Conservation (phyloP, 2,113 vertebrate species). For the Cyphomyrus discorhynchus region DNA sequence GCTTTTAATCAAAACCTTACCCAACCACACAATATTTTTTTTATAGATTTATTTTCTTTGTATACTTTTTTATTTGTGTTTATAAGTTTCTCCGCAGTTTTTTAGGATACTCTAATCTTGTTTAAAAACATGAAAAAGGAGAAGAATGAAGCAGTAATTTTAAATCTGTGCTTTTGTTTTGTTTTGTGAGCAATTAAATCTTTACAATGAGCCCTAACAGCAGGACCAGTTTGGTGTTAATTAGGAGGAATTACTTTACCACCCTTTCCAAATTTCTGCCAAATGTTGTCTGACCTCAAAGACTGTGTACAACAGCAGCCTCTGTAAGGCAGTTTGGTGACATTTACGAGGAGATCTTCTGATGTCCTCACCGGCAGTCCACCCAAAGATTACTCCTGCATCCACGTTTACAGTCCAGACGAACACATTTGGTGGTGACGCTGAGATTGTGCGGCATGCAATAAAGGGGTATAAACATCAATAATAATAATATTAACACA, state of each 20-base stretch:
- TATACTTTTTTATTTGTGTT: neutral
- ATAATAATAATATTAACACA: conserved; percentile 17
- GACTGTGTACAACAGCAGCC: conserved; percentile 44
- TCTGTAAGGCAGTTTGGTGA: conserved; percentile 46
- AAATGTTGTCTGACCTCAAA: conserved; percentile 54
- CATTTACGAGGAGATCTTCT: conserved; percentile 62
- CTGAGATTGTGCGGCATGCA: neutral
- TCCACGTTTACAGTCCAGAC: conserved; percentile 21
- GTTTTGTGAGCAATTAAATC: conserved; percentile 27
- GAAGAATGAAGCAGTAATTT: neutral
- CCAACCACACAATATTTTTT: neutral
- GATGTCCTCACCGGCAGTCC: conserved; percentile 50
- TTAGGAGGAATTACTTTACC: conserved; percentile 47
- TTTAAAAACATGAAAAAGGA: neutral
- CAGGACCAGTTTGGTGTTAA: conserved; percentile 37
- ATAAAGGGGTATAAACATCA: neutral
- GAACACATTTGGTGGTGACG: conserved; percentile 19
- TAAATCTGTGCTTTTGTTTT: conserved; percentile 24
- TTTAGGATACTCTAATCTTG: neutral
- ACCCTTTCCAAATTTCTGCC: conserved; percentile 35
- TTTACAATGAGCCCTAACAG: conserved; percentile 29
- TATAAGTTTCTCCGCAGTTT: neutral
- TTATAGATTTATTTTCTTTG: neutral
- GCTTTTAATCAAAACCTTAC: neutral
- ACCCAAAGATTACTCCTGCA: conserved; percentile 30